Evolutionary conservation across 2,797 vertebrate genomes (phyloP).

Genomic region (Buceros bicornis): DNA sequence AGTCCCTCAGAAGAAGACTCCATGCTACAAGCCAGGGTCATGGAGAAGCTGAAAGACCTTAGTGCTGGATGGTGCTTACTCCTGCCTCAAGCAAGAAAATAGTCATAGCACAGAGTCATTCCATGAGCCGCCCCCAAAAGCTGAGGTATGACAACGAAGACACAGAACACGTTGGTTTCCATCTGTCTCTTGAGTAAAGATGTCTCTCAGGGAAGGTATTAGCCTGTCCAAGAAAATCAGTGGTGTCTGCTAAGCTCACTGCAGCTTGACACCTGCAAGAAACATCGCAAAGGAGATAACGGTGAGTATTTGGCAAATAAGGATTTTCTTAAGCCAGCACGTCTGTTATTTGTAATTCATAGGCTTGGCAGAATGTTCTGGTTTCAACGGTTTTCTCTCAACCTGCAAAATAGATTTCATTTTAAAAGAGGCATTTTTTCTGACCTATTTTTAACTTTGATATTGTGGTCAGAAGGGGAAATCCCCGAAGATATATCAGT

Average conservation of each 20-base stretch:
- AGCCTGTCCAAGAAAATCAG: slow-evolving; percentile 20
- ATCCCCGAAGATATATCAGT: slow-evolving; percentile 43
- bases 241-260: slow-evolving; percentile 21
- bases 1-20: background rate
- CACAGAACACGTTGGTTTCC: background rate
- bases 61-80: background rate
- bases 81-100: background rate
- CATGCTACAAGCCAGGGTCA: background rate
- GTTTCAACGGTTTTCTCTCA: slow-evolving; percentile 79
- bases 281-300: slow-evolving; percentile 68
- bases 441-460: slow-evolving; percentile 66
- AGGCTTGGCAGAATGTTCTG: slow-evolving; percentile 76
- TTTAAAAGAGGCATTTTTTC: slow-evolving; percentile 68
- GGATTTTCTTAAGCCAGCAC: slow-evolving; percentile 74
- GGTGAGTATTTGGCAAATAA: slow-evolving; percentile 70
- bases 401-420: slow-evolving; percentile 68
- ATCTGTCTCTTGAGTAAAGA: slow-evolving; percentile 5
- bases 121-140: background rate
- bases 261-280: slow-evolving; percentile 44
- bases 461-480: slow-evolving; percentile 59
- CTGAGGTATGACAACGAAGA: slow-evolving; percentile 18
- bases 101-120: background rate
- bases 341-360: slow-evolving; percentile 79
- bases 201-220: slow-evolving; percentile 54
- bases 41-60: background rate